Conservation (phyloP, 2,888 invertebrate genomes). For the Strigamia transsilvanica region DNA sequence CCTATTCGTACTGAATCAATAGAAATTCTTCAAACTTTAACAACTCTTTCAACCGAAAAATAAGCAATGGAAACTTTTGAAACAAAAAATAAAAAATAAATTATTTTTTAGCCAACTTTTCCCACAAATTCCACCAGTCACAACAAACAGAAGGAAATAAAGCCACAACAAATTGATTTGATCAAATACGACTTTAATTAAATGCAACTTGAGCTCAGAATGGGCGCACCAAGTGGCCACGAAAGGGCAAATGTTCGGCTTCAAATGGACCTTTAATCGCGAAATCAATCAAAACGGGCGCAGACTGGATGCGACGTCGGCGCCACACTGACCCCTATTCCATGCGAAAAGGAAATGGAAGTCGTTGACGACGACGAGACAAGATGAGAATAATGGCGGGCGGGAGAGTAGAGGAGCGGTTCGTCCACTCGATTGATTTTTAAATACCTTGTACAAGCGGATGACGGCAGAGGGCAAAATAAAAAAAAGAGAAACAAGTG, state of each 20-base stretch:
- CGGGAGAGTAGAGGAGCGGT: not conserved
- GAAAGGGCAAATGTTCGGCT: constrained; percentile 13
- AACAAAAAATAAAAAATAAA: not conserved
- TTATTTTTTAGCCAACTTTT: no score
- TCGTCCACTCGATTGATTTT: constrained; percentile 7
- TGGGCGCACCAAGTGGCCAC: not conserved
- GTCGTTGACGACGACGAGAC: not conserved
- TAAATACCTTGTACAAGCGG: constrained; percentile 33
- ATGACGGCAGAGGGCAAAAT: not conserved
- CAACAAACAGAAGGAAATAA: not conserved
- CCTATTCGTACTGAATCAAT: not conserved
- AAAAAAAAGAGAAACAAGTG: not conserved
- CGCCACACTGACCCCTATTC: constrained; percentile 31
- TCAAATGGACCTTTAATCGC: constrained; percentile 43
- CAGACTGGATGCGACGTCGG: not conserved
- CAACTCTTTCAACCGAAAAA: not conserved
- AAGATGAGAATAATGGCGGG: not conserved
- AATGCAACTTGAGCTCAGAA: constrained; percentile 20
- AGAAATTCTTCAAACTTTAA: not conserved
- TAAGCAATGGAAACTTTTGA: not conserved
- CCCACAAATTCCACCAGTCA: not conserved
- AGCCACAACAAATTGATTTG: not conserved
- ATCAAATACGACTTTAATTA: constrained; percentile 21
- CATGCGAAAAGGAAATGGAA: constrained; percentile 14
- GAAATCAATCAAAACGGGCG: constrained; percentile 33